Evolutionary conservation across 2,797 vertebrate species (phyloP).

Genomic region (Acropternis orthonyx): DNA sequence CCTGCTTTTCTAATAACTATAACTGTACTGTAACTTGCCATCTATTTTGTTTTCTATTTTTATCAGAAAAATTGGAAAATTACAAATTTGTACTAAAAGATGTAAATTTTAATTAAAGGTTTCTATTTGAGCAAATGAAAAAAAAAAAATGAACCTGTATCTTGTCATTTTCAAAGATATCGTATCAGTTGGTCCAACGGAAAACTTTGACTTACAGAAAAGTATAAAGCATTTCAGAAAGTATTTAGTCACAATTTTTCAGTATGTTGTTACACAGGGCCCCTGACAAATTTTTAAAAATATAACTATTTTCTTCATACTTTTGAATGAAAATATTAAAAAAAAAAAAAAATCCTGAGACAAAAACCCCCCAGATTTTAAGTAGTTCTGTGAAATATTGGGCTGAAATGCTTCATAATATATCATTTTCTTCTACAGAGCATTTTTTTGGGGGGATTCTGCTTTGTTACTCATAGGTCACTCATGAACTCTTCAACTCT

Average conservation of each 20-base stretch:
- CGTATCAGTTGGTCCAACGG: not conserved
- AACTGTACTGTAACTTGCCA: not conserved
- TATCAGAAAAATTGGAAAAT: not conserved
- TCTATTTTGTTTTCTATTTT: not conserved
- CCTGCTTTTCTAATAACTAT: not conserved
- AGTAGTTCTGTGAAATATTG: not conserved
- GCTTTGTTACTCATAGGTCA: not conserved
- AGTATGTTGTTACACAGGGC: not conserved
- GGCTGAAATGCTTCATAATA: not conserved
- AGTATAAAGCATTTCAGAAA: not conserved
- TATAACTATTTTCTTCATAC: not conserved
- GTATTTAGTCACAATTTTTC: not conserved
- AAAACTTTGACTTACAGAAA: not conserved
- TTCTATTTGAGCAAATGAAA: not conserved
- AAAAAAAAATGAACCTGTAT: not conserved
- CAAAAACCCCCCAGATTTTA: not conserved
- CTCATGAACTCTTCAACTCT: not conserved
- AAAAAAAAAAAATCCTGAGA: not conserved
- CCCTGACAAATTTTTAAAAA: not conserved
- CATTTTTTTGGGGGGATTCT: not conserved
- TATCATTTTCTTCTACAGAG: not conserved
- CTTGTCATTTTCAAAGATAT: not conserved
- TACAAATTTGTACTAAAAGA: rapidly evolving
- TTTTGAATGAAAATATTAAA: not conserved
- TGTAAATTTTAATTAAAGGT: not conserved